Evolutionary conservation across 2,888 invertebrate genomes (phyloP), one percentile per base, ranked within the genome.

Genomic region (Cataglyphis rosenhaueri): DNA sequence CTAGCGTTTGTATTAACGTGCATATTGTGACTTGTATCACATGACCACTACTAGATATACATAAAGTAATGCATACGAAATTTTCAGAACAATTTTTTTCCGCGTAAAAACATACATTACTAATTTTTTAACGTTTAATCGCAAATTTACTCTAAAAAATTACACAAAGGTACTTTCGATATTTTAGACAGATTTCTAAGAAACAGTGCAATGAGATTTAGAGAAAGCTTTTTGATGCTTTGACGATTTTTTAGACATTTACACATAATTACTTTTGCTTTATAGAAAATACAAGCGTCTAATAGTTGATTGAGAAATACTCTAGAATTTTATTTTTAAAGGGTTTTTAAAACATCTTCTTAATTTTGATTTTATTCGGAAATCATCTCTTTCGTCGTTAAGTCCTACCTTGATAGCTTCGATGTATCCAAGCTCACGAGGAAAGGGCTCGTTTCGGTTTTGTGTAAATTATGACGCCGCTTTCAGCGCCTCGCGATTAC

Each of bases 401-500:
- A 41, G 18, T 52, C 76, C 52, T 71, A 84, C 84, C 84, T 84
- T 84, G 83, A 15, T 41, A 21, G 38, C 29, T 65, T 59, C 12
- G 52, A 59, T 59, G 8, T 64, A n/a, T 74, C 48, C 55, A 73
- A 71, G 25, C 65, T 66, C 32, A 82, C 32, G n/a, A n/a, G 48
- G 15, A 21, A 74, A 81, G 21, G 78, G 71, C 15, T 70, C 35
- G 44, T 35, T 29, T 29, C 8, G 15, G 15, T 6, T 9, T 2
- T 44, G 59, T 25, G 10, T 41, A 18, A 48, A 35, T 79, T 79
- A 79, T 8, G 78, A 79, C 35, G 76, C 76, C 55, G 75, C 81
- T 21, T 82, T 82, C 21, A 79, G 12, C 44, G 78, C 78, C 78
- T 79, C 68, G 29, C 68, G 79, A 68, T 82, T 74, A 81, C 81